Conservation (phyloP, 2,888 invertebrate species). For the Tipula lateralis region DNA sequence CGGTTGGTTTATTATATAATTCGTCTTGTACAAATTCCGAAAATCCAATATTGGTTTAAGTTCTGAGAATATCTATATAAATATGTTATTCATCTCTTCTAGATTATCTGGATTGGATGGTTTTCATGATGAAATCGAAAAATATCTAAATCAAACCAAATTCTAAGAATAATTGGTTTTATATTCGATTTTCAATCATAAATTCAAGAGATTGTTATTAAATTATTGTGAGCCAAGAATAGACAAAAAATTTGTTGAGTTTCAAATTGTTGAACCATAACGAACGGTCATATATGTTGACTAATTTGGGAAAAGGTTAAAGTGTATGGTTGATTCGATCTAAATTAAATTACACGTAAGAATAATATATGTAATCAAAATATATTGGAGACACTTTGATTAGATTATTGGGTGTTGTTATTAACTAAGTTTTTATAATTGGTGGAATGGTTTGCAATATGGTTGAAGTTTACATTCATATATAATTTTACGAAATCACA, state of each 20-base stretch:
- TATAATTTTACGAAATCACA: too few species aligned
- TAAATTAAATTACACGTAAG: neutral
- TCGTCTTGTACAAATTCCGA: too few species aligned
- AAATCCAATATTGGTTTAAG: too few species aligned
- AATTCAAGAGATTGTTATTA: neutral
- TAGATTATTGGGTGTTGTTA: too few species aligned
- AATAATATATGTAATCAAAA: too few species aligned
- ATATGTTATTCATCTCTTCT: too few species aligned
- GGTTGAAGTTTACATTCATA: too few species aligned
- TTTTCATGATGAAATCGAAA: neutral
- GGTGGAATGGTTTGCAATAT: too few species aligned
- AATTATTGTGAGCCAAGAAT: neutral
- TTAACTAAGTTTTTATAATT: too few species aligned
- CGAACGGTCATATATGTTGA: neutral
- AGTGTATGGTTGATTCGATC: neutral
- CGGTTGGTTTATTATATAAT: too few species aligned
- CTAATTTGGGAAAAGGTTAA: neutral
- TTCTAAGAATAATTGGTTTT: neutral
- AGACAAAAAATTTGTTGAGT: neutral
- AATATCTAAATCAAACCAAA: neutral
- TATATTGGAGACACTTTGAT: too few species aligned
- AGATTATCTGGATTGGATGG: neutral
- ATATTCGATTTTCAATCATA: neutral
- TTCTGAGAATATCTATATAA: neutral
- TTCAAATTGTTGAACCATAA: neutral